A percentile compares a stretch with the other conserved stretches of the same genome.
phyloP scores from a whole-genome alignment of 2,888 invertebrate species.

The Coecobrya sp. region DNA sequence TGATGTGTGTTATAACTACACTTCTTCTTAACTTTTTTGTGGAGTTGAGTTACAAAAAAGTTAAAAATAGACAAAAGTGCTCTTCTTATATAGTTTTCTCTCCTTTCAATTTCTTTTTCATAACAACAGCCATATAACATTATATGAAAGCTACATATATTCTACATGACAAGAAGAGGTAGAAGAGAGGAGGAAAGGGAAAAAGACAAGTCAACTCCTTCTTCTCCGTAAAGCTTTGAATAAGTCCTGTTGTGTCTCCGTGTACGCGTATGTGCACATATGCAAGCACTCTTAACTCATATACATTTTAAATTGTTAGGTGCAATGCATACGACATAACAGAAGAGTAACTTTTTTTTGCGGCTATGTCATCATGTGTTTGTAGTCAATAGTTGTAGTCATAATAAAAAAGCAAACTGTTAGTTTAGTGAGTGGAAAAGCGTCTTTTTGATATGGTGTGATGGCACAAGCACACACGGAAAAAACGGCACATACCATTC shows the following conservation, averaged over 20 bases:
- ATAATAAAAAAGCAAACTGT: slow-evolving; percentile 52
- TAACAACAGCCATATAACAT: background rate
- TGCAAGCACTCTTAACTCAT: background rate
- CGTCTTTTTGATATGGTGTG: slow-evolving; percentile 7
- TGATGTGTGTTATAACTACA: background rate
- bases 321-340: background rate
- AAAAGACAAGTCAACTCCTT: slow-evolving; percentile 39
- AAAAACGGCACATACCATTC: slow-evolving; percentile 1
- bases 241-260: background rate
- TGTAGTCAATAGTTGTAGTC: slow-evolving; percentile 12
- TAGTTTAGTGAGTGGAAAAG: slow-evolving; percentile 8
- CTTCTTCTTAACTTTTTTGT: slow-evolving; percentile 48
- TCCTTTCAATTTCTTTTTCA: slow-evolving; percentile 43
- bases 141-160: background rate
- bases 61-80: slow-evolving; percentile 77
- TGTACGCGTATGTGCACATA: slow-evolving; percentile 26
- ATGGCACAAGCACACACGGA: slow-evolving; percentile 11
- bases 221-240: background rate
- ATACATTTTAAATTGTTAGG: background rate
- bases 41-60: slow-evolving; percentile 74
- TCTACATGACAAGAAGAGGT: background rate
- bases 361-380: slow-evolving; percentile 35
- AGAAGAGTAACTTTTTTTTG: slow-evolving; percentile 26
- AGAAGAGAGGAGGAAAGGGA: background rate
- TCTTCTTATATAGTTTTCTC: slow-evolving; percentile 51